Evolutionary conservation across 92 coral and sea anemone genomes (phyloP), one percentile per base, ranked within the genome.

Genomic region (Palythoa heliodiscus): DNA sequence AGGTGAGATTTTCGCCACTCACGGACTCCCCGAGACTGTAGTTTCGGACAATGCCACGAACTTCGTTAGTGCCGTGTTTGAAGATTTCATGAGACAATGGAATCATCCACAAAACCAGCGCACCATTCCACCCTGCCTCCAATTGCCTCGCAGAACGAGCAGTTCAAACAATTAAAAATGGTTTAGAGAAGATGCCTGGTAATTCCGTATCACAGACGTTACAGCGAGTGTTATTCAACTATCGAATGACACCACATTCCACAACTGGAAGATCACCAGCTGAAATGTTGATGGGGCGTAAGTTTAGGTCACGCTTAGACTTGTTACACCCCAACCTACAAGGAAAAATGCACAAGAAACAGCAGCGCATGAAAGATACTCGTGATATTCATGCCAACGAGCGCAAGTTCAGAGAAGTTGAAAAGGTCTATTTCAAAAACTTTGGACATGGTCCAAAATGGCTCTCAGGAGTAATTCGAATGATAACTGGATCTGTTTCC

Each of bases 101-200:
- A 66, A 60, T 80, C 16, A 4, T 75, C 17, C 94, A 85, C 76
- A 66, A 76, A 50, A 88, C 90, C 78, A 77, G 87, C n/a, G 82
- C 90, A 35, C 93, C 92, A 35, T 91, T 68, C 82, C 93, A 91
- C 63, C 91, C 92, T 50, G 78, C 92, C 24, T 91, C 92, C 37
- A 88, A 88, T 70, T 89, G 94, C 12, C 52, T 88, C 2, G 91
- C 88, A 13, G 90, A 86, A 23, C 77, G 90, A 82, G 90, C 94
- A 52, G 90, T 91, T 9, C 91, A 91, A 57, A 86, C 90, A 13
- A 83, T 88, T 73, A 83, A 88, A 83, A 68, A 80, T 43, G 86
- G 91, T 19, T 35, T 75, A 39, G 52, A 13, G 78, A 88, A 83
- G 72, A 83, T 61, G 73, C 87, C 91, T 35, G 87, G 87, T 17